phyloP scores from a whole-genome alignment of 1,140 invertebrate genomes.

The Probaryconus sp. region DNA sequence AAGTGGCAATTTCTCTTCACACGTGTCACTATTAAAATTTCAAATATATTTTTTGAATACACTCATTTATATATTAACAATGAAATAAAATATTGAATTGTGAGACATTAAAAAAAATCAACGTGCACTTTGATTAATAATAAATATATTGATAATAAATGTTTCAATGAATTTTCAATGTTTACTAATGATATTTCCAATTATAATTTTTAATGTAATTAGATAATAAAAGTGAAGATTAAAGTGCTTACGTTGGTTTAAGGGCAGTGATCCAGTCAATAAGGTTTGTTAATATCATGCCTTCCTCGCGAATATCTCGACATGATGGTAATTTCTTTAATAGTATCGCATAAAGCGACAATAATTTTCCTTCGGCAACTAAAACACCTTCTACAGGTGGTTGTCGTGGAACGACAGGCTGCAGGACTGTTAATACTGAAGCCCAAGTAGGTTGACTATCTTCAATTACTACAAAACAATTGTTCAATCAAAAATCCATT shows the following conservation, averaged over 20 bases:
- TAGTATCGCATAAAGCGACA: slow-evolving; percentile 77
- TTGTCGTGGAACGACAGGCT: slow-evolving; percentile 74
- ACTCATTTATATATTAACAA: slow-evolving; percentile 1
- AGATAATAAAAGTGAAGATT: slow-evolving; percentile 7
- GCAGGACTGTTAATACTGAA: slow-evolving; percentile 72
- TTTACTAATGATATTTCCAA: too few relatives aligned
- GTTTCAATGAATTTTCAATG: too few relatives aligned
- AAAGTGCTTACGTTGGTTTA: slow-evolving; percentile 74
- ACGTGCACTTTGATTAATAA: too few relatives aligned
- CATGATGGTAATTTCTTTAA: slow-evolving; percentile 76
- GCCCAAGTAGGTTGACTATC: slow-evolving; percentile 74
- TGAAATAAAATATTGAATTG: too few relatives aligned
- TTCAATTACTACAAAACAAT: slow-evolving; percentile 67
- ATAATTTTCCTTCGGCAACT: slow-evolving; percentile 74
- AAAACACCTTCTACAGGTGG: slow-evolving; percentile 74
- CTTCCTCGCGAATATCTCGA: slow-evolving; percentile 76
- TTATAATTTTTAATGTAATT: too few relatives aligned
- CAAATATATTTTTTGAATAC: slow-evolving; percentile 31
- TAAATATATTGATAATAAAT: too few relatives aligned
- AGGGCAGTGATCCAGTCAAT: slow-evolving; percentile 77
- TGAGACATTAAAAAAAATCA: too few relatives aligned
- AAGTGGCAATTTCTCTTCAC: slow-evolving; percentile 81
- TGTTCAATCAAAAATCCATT: slow-evolving; percentile 4
- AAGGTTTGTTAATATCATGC: slow-evolving; percentile 76
- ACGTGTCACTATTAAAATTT: slow-evolving; percentile 76